Evolutionary conservation across 2,797 vertebrate species (phyloP).

Genomic region (Holocentrus rufus): DNA sequence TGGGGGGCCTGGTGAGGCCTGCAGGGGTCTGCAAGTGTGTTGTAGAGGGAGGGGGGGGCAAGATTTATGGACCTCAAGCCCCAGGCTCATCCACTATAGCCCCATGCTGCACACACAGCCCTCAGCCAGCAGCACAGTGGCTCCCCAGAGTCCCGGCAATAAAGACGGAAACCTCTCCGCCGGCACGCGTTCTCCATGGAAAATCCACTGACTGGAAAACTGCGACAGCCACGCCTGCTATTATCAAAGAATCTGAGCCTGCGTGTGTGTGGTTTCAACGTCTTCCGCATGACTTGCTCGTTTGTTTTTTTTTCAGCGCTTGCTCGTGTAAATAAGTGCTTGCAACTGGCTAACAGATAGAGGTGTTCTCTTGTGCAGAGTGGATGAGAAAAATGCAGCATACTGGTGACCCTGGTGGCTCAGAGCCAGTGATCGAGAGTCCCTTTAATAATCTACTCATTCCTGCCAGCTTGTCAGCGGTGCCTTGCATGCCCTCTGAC

Average conservation of each 20-base stretch:
- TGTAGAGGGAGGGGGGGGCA: constrained; percentile 51
- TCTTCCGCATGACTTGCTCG: constrained; percentile 2
- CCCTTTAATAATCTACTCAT: constrained; percentile 45
- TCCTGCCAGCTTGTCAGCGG: constrained; percentile 63
- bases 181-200: constrained; percentile 71
- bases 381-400: not conserved
- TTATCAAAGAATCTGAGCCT: constrained; percentile 42
- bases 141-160: constrained; percentile 72
- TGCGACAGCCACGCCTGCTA: constrained; percentile 59
- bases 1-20: constrained; percentile 47
- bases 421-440: constrained; percentile 42
- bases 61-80: constrained; percentile 80
- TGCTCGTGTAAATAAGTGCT: constrained; percentile 1
- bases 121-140: constrained; percentile 65
- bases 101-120: constrained; percentile 39
- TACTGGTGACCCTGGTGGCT: constrained; percentile 30
- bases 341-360: not conserved
- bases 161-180: constrained; percentile 73
- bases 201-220: constrained; percentile 76
- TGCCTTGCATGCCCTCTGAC: constrained; percentile 41
- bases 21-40: constrained; percentile 31
- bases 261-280: constrained; percentile 43
- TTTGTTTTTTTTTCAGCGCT: constrained; percentile 17
- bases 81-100: constrained; percentile 67
- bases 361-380: too few species aligned